Percentiles rank a stretch among this genome's conserved stretches.
phyloP scores from a whole-genome alignment of 2,113 vertebrate species.

The Tragelaphus buxtoni region DNA sequence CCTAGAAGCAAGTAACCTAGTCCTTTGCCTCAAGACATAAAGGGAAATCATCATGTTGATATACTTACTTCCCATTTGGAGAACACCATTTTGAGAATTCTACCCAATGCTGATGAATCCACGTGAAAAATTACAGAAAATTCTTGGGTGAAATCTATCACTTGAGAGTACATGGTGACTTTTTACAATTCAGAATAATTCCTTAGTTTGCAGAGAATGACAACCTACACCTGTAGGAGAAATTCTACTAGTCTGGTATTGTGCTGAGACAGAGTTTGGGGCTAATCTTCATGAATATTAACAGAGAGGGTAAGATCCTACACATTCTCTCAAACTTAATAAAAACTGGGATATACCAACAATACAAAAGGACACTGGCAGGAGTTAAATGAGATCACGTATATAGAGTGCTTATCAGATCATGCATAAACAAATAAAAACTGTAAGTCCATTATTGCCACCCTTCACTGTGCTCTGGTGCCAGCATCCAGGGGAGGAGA shows the following conservation, averaged over 20 bases:
- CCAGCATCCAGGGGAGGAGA: neutral
- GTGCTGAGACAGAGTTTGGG: neutral
- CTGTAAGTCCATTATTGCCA: neutral
- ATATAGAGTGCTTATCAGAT: neutral
- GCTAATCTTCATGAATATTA: neutral
- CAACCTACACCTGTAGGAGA: neutral
- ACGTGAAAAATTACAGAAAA: neutral
- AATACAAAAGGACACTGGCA: too few species aligned
- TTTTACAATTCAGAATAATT: neutral
- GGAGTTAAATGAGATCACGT: too few species aligned
- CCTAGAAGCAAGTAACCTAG: neutral
- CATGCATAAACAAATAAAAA: neutral
- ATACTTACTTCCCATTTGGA: neutral
- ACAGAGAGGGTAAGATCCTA: too few species aligned
- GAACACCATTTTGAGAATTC: neutral
- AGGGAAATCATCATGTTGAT: neutral
- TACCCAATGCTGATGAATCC: neutral
- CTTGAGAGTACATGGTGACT: neutral
- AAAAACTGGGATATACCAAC: too few species aligned
- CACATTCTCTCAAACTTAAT: too few species aligned
- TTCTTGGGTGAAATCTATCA: neutral
- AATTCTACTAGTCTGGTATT: neutral
- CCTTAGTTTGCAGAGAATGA: neutral
- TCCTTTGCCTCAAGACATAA: neutral
- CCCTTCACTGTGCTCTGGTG: neutral